Evolutionary conservation across 2,888 invertebrate species (phyloP), one percentile per base, ranked within the genome.

Genomic region (Neoaliturus tenellus): DNA sequence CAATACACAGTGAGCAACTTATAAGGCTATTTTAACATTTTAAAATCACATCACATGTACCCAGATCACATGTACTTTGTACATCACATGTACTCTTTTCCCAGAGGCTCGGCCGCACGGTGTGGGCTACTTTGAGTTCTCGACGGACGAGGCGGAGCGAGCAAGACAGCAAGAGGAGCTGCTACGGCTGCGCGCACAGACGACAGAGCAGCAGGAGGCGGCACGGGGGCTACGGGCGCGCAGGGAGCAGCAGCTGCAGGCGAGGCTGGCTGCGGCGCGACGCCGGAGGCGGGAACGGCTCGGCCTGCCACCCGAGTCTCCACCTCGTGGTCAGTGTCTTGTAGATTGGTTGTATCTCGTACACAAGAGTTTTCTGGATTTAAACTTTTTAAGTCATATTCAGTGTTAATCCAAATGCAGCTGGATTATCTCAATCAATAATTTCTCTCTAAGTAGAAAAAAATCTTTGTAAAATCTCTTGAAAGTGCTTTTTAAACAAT

Each of bases 61-160:
- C n/a, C n/a, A n/a, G n/a, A n/a, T n/a, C n/a, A n/a, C n/a, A n/a
- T n/a, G n/a, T n/a, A n/a, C n/a, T n/a, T n/a, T n/a, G n/a, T n/a
- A n/a, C n/a, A n/a, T n/a, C n/a, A n/a, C n/a, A n/a, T n/a, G n/a
- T 48, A 17, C 2, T 17, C 14, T 48, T 48, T 55, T 89, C 90
- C 28, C 90, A 95, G 98, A 99, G 94, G 97, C 98, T 0, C 93
- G 98, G 85, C 93, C 95, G 14, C 98, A 98, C 89, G 99, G 98
- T 89, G 97, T 97, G 23, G 97, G 97, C 5, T 99, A 97, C 91
- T 98, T 95, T 91, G 94, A 95, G 28, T 98, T 99, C 90, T 97
- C 98, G 17, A 96, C 95, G 67, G 96, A 98, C 88, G 97, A 97
- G 87, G 92, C 93, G 1, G 93, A 95, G 88, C 94, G 98, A 87